Conservation (phyloP, 2,888 invertebrate species). For the Nasonovia ribisnigri region DNA sequence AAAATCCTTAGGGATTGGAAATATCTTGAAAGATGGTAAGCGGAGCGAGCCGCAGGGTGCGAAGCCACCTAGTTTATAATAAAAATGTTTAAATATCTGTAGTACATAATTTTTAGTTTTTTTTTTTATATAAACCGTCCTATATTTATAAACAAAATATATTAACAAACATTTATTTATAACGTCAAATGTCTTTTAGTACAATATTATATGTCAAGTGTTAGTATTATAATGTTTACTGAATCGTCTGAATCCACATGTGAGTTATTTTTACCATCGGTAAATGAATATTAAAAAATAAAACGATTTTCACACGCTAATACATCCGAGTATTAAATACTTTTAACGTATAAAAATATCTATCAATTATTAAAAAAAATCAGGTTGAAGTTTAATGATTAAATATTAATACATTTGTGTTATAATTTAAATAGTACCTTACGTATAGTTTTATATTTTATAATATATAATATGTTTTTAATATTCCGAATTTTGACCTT, state of each 20-base stretch:
- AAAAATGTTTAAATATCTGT: not conserved
- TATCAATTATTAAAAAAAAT: not conserved
- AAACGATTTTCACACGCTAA: not conserved
- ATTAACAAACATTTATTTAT: not conserved
- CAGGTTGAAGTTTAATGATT: not conserved
- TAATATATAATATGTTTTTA: not conserved
- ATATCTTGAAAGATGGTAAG: not conserved
- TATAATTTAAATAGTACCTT: not conserved
- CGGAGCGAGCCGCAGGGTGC: not conserved
- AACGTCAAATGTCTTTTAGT: not conserved
- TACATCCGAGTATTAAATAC: not conserved
- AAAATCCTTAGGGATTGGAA: not conserved
- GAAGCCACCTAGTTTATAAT: not conserved
- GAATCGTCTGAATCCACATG: not conserved
- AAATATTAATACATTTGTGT: not conserved
- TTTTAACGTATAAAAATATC: not conserved
- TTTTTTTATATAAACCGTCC: not conserved
- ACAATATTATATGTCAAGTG: constrained; percentile 1
- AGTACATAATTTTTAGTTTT: not conserved
- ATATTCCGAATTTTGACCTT: not conserved
- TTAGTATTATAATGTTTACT: not conserved
- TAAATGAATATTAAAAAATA: not conserved
- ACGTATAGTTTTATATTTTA: no score
- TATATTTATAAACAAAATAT: constrained; percentile 7
- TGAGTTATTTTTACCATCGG: not conserved